Conservation (phyloP, 1,140 invertebrate genomes). For the Bradynema listronoti region DNA sequence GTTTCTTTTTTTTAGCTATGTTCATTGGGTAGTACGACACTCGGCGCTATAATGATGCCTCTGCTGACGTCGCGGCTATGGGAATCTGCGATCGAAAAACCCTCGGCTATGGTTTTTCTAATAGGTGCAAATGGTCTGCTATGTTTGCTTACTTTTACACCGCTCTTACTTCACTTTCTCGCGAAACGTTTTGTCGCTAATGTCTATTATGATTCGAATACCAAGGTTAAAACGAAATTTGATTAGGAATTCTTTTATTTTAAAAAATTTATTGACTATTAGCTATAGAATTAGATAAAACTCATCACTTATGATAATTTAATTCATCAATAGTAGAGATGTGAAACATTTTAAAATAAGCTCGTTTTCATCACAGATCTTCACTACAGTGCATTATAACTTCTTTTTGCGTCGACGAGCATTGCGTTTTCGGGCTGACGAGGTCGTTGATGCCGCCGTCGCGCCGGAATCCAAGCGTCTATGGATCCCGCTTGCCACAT, state of each 20-base stretch:
- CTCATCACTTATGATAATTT: too few relatives aligned
- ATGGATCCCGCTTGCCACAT: constrained; percentile 49
- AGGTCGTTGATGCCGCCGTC: constrained; percentile 27
- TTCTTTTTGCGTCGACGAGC: constrained; percentile 47
- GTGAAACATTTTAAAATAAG: not conserved
- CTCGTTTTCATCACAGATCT: constrained; percentile 30
- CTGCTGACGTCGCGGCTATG: constrained; percentile 25
- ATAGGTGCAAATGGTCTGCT: constrained; percentile 42
- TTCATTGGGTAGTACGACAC: constrained; percentile 37
- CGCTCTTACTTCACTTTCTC: constrained; percentile 41
- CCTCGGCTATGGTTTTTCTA: constrained; percentile 29
- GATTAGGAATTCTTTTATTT: not conserved
- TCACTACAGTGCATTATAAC: constrained; percentile 51
- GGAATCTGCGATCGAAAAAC: constrained; percentile 30
- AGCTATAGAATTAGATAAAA: too few relatives aligned
- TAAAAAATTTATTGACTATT: not conserved
- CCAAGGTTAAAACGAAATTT: constrained; percentile 19
- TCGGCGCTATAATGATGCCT: constrained; percentile 46
- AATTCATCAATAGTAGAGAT: not conserved
- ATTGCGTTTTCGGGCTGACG: constrained; percentile 34
- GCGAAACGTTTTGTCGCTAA: constrained; percentile 44
- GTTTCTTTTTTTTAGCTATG: constrained; percentile 42
- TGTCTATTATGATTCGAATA: constrained; percentile 41
- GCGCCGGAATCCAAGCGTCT: constrained; percentile 33
- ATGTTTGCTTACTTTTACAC: constrained; percentile 39